Conservation (phyloP, 2,113 vertebrate genomes). For the Nerophis ophidion region DNA sequence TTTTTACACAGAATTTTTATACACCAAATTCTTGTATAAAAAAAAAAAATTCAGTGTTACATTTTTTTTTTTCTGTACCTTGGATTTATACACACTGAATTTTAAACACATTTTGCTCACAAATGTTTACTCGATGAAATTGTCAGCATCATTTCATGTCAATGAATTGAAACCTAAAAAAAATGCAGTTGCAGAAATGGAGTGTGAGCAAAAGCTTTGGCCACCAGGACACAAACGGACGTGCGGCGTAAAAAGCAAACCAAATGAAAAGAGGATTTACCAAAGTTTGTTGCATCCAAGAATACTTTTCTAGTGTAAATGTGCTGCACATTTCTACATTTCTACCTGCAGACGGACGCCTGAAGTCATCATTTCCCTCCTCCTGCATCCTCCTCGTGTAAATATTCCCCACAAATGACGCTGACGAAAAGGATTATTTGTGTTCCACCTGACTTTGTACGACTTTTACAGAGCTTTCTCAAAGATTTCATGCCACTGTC, state of each 20-base stretch:
- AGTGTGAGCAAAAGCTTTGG: too few species aligned
- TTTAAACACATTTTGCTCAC: too few species aligned
- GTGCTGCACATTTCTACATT: conserved; percentile 89
- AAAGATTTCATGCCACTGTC: conserved; percentile 39
- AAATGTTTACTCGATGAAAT: too few species aligned
- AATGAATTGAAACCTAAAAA: too few species aligned
- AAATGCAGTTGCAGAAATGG: too few species aligned
- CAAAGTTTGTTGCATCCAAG: conserved; percentile 93
- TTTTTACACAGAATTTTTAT: too few species aligned
- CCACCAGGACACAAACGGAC: too few species aligned
- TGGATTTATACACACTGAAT: too few species aligned
- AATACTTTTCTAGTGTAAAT: conserved; percentile 81
- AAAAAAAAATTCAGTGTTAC: too few species aligned
- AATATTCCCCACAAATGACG: conserved; percentile 61
- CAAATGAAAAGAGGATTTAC: conserved; percentile 84
- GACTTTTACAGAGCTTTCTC: conserved; percentile 71
- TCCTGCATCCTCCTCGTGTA: conserved; percentile 72
- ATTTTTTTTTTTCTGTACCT: too few species aligned
- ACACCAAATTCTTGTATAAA: too few species aligned
- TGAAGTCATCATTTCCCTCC: conserved; percentile 66
- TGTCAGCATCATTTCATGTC: too few species aligned
- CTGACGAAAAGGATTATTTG: conserved; percentile 47
- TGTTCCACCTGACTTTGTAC: conserved; percentile 68
- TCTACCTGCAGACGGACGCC: conserved; percentile 76
- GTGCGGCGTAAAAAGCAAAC: conserved; percentile 63